phyloP scores from a whole-genome alignment of 1,140 invertebrate genomes.

The Papilio aristodemus region DNA sequence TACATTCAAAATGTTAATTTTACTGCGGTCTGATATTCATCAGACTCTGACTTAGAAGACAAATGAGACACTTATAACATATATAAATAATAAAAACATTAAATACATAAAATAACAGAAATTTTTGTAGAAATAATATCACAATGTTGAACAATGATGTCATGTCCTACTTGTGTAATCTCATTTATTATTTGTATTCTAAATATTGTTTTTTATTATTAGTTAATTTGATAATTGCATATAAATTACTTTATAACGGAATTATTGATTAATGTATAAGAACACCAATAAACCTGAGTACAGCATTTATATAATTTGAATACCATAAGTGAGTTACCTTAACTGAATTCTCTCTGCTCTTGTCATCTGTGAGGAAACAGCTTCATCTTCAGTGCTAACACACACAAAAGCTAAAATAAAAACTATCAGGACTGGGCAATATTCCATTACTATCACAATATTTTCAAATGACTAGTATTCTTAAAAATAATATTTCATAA shows the following conservation, averaged over 20 bases:
- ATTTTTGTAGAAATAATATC: neutral
- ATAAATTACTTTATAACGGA: too few relatives aligned
- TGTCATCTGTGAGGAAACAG: conserved; percentile 52
- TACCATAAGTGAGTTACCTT: conserved; percentile 54
- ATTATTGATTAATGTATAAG: neutral
- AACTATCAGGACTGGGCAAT: conserved; percentile 61
- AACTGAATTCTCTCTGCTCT: conserved; percentile 59
- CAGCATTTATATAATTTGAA: neutral
- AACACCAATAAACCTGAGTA: neutral
- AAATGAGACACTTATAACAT: neutral
- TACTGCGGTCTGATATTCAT: too few relatives aligned
- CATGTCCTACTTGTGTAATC: conserved; percentile 7
- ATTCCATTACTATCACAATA: conserved; percentile 67
- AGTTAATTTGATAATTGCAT: neutral
- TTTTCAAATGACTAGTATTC: conserved; percentile 57
- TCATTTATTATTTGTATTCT: too few relatives aligned
- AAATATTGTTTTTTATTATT: neutral
- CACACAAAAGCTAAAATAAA: conserved; percentile 66
- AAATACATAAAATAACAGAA: neutral
- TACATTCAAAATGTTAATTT: too few relatives aligned
- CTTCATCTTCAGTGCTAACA: conserved; percentile 67
- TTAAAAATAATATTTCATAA: conserved; percentile 32
- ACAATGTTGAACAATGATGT: neutral
- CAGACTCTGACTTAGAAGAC: too few relatives aligned
- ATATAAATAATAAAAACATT: neutral